These are phyloP conservation scores for Phylloscopus trochilus DNA, from an alignment of 2,113 vertebrate species.

Conservation along the genomic window DNA sequence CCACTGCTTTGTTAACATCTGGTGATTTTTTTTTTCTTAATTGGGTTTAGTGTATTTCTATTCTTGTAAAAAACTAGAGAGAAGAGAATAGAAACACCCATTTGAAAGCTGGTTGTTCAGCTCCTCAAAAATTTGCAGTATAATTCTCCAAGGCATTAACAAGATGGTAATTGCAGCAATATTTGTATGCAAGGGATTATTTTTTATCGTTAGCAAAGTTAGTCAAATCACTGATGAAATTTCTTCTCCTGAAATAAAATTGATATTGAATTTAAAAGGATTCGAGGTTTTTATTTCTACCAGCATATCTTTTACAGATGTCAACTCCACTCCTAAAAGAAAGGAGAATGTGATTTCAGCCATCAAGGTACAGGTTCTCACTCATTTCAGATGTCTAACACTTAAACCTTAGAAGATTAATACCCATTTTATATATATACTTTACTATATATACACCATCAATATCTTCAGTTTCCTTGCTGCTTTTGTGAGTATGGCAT, in stretches of 20 bases:
- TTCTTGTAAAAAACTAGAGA: not conserved
- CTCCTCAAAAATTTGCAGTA: not conserved
- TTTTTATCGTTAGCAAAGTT: not conserved
- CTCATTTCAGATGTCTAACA: not conserved
- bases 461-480: not conserved
- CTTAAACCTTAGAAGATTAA: not conserved
- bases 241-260: not conserved
- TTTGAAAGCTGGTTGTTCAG: not conserved
- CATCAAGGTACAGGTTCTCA: not conserved
- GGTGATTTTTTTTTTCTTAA: not conserved
- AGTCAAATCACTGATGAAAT: not conserved
- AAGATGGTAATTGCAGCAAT: not conserved
- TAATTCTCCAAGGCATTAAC: not conserved
- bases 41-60: not conserved
- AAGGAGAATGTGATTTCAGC: not conserved
- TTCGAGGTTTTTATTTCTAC: not conserved
- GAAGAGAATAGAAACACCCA: not conserved
- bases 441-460: not conserved
- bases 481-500: not conserved
- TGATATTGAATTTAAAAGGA: not conserved
- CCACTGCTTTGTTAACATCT: not conserved
- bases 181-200: not conserved
- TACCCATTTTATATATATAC: not conserved
- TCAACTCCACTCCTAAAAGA: not conserved
- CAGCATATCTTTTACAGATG: not conserved